Evolutionary conservation across 2,113 vertebrate genomes (phyloP).

Genomic region (Pimephales promelas): DNA sequence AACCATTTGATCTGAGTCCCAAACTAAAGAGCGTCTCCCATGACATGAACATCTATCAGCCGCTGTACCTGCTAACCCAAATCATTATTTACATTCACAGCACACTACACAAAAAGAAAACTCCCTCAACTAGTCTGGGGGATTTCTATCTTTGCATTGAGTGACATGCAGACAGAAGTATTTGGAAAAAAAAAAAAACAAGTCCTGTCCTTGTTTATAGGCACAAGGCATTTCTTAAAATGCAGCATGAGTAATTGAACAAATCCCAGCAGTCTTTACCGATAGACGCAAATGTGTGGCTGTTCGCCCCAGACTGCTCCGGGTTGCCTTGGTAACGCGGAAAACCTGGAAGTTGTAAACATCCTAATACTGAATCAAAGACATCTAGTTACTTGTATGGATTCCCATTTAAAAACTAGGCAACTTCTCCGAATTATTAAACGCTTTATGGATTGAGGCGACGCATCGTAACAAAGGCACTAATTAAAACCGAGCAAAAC

Average conservation of each 20-base stretch:
- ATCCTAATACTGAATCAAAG: slow-evolving; percentile 48
- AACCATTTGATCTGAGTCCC: slow-evolving; percentile 41
- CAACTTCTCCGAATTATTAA: slow-evolving; percentile 22
- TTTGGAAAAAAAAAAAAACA: background rate
- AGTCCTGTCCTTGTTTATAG: background rate
- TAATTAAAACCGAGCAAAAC: slow-evolving; percentile 44
- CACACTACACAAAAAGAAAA: background rate
- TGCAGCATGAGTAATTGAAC: slow-evolving; percentile 31
- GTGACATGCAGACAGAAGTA: background rate
- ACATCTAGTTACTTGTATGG: slow-evolving; percentile 15
- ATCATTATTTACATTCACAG: slow-evolving; percentile 44
- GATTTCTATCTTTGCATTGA: slow-evolving; percentile 3
- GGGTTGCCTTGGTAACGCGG: slow-evolving; percentile 68
- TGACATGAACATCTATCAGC: slow-evolving; percentile 34
- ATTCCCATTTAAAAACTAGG: slow-evolving; percentile 29
- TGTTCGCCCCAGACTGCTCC: background rate
- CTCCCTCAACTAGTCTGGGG: background rate
- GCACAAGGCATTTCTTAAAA: slow-evolving; percentile 24
- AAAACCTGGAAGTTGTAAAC: slow-evolving; percentile 46
- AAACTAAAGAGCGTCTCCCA: slow-evolving; percentile 9
- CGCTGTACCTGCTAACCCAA: slow-evolving; percentile 7
- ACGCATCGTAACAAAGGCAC: slow-evolving; percentile 34
- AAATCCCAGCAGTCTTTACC: slow-evolving; percentile 24
- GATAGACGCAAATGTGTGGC: background rate
- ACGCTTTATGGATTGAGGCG: background rate